These are phyloP conservation scores for Plotosus lineatus DNA, from an alignment of 2,113 vertebrate species.

Conservation along the genomic window DNA sequence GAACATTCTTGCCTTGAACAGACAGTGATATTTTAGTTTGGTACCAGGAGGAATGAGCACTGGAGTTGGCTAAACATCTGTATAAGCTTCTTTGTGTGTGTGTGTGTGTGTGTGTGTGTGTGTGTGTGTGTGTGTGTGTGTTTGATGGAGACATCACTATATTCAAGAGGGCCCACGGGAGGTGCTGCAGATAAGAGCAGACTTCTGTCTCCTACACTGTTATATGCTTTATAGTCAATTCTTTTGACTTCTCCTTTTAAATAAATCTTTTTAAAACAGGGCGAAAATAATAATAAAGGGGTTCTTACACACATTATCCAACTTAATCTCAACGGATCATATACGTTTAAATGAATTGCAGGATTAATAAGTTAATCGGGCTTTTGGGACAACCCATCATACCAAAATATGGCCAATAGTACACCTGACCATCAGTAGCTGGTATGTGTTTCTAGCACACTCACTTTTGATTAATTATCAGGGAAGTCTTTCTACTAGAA, in stretches of 20 bases:
- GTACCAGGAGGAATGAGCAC: not conserved
- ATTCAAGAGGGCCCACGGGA: not conserved
- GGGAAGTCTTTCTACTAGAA: not conserved
- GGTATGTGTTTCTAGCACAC: not conserved
- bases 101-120: constrained; percentile 13
- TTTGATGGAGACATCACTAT: constrained; percentile 6
- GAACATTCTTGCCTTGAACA: no score
- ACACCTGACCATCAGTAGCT: not conserved
- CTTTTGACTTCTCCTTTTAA: not conserved
- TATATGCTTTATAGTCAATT: not conserved
- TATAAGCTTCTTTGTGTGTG: not conserved
- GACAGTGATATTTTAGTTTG: constrained; percentile 24
- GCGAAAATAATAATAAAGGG: not conserved
- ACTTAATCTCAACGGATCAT: not conserved
- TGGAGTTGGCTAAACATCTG: not conserved
- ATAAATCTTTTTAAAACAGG: not conserved
- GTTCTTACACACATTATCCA: not conserved
- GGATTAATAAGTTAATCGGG: not conserved
- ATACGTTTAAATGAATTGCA: not conserved
- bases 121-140: not conserved
- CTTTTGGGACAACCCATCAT: not conserved
- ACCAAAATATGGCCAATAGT: not conserved
- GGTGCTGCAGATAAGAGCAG: not conserved
- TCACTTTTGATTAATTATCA: not conserved
- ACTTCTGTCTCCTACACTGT: not conserved